phyloP scores from a whole-genome alignment of 2,797 vertebrate species.

The Steatocranus sp. region DNA sequence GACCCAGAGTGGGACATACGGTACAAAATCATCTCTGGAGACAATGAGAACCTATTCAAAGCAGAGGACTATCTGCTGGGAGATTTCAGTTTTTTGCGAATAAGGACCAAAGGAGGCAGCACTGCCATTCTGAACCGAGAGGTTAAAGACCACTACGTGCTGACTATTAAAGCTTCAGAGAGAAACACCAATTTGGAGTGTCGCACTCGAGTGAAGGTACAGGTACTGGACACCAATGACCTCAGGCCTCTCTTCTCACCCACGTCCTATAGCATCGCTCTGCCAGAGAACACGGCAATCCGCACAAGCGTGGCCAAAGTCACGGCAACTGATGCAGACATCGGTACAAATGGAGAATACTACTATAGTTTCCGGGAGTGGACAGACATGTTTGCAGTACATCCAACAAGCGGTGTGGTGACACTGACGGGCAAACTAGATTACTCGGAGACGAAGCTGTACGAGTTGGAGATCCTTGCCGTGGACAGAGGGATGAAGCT shows the following conservation, averaged over 20 bases:
- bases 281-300: slow-evolving; percentile 91
- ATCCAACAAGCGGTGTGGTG: slow-evolving; percentile 93
- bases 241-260: slow-evolving; percentile 95
- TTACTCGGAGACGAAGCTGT: slow-evolving; percentile 81
- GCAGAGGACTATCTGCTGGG: slow-evolving; percentile 93
- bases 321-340: slow-evolving; percentile 95
- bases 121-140: slow-evolving; percentile 96
- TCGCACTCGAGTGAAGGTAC: slow-evolving; percentile 84
- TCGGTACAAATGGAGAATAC: slow-evolving; percentile 97
- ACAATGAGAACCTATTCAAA: slow-evolving; percentile 98
- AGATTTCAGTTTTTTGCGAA: slow-evolving; percentile 96
- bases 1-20: slow-evolving; percentile 88
- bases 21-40: slow-evolving; percentile 97
- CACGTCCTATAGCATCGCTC: slow-evolving; percentile 92
- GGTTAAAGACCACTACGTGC: slow-evolving; percentile 91
- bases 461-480: slow-evolving; percentile 93
- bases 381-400: slow-evolving; percentile 95
- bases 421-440: slow-evolving; percentile 91
- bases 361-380: slow-evolving; percentile 97
- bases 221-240: slow-evolving; percentile 97
- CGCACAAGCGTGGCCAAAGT: slow-evolving; percentile 91
- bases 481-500: slow-evolving; percentile 96
- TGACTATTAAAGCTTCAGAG: slow-evolving; percentile 91
- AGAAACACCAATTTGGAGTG: slow-evolving; percentile 84
- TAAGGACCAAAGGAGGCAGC: slow-evolving; percentile 99